Base-by-base conservation (phyloP, 2,113 vertebrate species). In the Oenanthe melanoleuca region DNA sequence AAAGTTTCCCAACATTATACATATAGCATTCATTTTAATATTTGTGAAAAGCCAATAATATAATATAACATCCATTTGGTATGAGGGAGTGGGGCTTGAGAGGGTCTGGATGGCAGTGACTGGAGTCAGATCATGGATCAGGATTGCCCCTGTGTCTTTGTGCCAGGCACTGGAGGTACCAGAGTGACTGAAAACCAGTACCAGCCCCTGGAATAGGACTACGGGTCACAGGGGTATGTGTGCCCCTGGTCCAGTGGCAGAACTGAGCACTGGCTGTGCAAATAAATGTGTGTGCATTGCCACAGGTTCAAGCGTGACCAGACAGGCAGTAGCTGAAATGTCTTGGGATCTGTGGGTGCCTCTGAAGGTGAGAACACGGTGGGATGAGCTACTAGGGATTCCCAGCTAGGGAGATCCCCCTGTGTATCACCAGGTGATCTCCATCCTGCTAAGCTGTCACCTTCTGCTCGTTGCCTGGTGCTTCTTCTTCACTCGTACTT, bases 151-250 rank as follows among this genome's bases (percentile, higher is more conserved):
- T 50, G 25, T 75, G 8, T 24, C 6, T 60, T 14, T 90, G 8
- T 50, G 22, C 12, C 45, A 75, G 40, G 9, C 63, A 11, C 47
- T 57, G 42, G 22, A 52, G 31, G 38, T 42, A 49, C 44, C 15
- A 34, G n/a, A 73, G n/a, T 31, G 37, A 61, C 6, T 19, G 60
- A 75, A 64, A 80, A 6, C 47, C 47, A 61, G 29, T 37, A 15
- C 31, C 42, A 56, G 61, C 1, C 13, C 23, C 33, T 45, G 63
- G 26, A 53, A 26, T 0, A 67, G 42, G 59, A 31, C 8, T 1
- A 1, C 1, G 1, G 50, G 14, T 28, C n/a, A 11, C 42, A 28
- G 53, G 2, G 6, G 1, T 21, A 13, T 22, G 24, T 34, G 25
- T 60, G 70, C 1, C 38, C 14, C 22, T 11, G 12, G 14, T 56